A percentile compares a stretch with the other conserved stretches of the same genome.
Evolutionary conservation across 1,140 invertebrate species (phyloP).

Genomic region (Penaeus japonicus): DNA sequence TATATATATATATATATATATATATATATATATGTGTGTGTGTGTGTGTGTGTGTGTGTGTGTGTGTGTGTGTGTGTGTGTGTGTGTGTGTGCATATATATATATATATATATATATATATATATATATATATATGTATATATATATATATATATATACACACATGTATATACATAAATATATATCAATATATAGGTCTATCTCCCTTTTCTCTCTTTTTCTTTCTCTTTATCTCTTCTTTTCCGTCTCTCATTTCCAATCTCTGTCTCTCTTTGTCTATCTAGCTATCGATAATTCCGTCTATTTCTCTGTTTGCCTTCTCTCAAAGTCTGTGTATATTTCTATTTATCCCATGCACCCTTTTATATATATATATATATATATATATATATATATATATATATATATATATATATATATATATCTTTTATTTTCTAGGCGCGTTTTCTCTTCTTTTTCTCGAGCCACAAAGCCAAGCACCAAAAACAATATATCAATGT

Average conservation of each 20-base stretch:
- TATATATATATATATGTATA: constrained; percentile 2
- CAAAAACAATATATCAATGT: too few relatives aligned
- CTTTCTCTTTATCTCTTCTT: constrained; percentile 22
- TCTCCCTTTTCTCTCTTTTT: not conserved
- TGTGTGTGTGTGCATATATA: constrained; percentile 9
- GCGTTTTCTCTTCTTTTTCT: too few relatives aligned
- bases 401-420: too few relatives aligned
- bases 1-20: constrained; percentile 33
- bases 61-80: not conserved
- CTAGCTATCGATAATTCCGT: not conserved
- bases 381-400: too few relatives aligned
- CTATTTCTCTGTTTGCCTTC: not conserved
- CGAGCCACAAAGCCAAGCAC: too few relatives aligned
- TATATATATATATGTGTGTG: constrained; percentile 18
- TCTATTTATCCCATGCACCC: too few relatives aligned
- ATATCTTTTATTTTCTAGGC: too few relatives aligned
- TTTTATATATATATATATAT: too few relatives aligned
- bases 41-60: not conserved
- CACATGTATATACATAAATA: constrained; percentile 20
- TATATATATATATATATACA: constrained; percentile 35
- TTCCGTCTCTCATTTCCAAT: constrained; percentile 13
- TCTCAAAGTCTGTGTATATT: not conserved
- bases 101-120: constrained; percentile 16
- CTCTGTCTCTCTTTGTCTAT: constrained; percentile 15
- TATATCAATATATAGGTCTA: not conserved